Percentiles rank a stretch among this genome's conserved stretches.
Conservation (phyloP, 2,113 vertebrate genomes). For the Urocynchramus pylzowi region DNA sequence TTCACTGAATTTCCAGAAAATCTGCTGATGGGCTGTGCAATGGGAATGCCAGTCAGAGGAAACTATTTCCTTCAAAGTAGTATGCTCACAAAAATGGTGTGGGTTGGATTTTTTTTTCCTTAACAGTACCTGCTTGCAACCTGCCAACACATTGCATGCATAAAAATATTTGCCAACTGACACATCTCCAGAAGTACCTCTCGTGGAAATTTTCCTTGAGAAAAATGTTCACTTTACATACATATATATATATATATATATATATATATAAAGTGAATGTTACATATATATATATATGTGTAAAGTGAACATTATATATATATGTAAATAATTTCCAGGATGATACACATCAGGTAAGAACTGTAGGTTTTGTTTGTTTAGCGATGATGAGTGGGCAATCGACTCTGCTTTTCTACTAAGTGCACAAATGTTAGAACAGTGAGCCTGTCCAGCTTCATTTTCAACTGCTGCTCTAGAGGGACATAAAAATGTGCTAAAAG, state of each 20-base stretch:
- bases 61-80: neutral
- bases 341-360: neutral
- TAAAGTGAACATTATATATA: neutral
- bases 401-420: neutral
- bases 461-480: neutral
- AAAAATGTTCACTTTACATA: neutral
- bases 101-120: neutral
- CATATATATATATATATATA: neutral
- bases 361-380: neutral
- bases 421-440: neutral
- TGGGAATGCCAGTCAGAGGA: neutral
- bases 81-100: neutral
- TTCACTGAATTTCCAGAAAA: neutral
- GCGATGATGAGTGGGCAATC: accelerated
- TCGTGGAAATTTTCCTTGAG: neutral
- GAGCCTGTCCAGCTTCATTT: neutral
- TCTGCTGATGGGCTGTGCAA: neutral
- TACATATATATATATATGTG: neutral
- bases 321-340: neutral
- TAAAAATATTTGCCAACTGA: neutral
- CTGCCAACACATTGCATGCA: neutral
- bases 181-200: neutral
- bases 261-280: neutral
- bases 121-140: neutral
- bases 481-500: neutral